Conservation (phyloP, 2,888 invertebrate species). For the Acleris cristana region DNA sequence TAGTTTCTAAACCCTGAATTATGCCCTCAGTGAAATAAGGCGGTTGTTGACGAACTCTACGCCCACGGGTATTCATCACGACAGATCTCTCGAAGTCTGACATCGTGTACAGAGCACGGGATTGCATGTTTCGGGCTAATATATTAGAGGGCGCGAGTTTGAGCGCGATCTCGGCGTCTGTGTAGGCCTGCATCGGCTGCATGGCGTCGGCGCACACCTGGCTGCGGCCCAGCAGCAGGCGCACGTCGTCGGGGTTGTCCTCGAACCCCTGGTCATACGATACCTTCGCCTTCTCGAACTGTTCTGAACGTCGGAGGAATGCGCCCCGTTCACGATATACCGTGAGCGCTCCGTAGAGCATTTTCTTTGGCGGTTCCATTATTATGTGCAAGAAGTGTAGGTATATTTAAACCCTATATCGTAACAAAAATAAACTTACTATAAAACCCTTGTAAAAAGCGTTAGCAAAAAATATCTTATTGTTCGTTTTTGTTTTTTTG, state of each 20-base stretch:
- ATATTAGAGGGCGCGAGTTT: slow-evolving; percentile 71
- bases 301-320: slow-evolving; percentile 70
- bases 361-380: slow-evolving; percentile 68
- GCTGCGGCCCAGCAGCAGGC: slow-evolving; percentile 69
- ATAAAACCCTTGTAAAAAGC: neutral
- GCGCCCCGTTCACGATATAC: slow-evolving; percentile 76
- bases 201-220: slow-evolving; percentile 75
- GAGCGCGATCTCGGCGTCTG: slow-evolving; percentile 73
- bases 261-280: slow-evolving; percentile 72
- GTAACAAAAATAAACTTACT: slow-evolving; percentile 37
- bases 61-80: slow-evolving; percentile 72
- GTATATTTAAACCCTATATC: neutral
- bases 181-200: slow-evolving; percentile 69
- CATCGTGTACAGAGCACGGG: slow-evolving; percentile 75
- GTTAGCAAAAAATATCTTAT: too few species aligned
- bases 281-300: slow-evolving; percentile 73
- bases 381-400: slow-evolving; percentile 29
- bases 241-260: slow-evolving; percentile 65
- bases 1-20: slow-evolving; percentile 74
- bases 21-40: slow-evolving; percentile 76
- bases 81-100: slow-evolving; percentile 75
- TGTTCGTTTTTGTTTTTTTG: too few species aligned
- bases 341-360: slow-evolving; percentile 66
- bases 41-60: slow-evolving; percentile 63
- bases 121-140: slow-evolving; percentile 76